Conservation (phyloP, 2,113 vertebrate genomes). For the Diadophis punctatus region DNA sequence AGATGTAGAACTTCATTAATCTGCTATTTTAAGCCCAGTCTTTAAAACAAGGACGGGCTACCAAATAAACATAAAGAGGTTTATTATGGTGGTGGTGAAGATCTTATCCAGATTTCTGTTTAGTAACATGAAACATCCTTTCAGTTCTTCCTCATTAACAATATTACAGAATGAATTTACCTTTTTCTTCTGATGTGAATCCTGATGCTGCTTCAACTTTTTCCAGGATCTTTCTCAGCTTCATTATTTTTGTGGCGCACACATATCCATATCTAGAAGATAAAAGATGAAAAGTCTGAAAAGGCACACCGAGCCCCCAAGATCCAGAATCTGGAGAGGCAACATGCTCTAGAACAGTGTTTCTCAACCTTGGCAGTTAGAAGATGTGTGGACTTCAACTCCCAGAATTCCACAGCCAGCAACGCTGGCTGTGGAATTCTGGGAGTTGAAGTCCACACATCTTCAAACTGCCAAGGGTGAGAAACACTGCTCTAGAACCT, state of each 20-base stretch:
- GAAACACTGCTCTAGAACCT: too few relatives aligned
- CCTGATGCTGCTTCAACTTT: slow-evolving; percentile 97
- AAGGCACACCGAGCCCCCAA: not conserved
- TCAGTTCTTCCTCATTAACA: not conserved
- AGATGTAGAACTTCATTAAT: not conserved
- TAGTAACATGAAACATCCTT: not conserved
- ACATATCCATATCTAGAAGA: slow-evolving; percentile 90
- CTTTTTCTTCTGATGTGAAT: slow-evolving; percentile 99
- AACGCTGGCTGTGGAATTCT: too few relatives aligned
- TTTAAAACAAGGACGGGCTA: not conserved
- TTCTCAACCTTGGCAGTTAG: too few relatives aligned
- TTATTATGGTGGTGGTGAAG: not conserved
- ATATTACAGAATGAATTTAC: slow-evolving; percentile 57
- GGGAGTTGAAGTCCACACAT: too few relatives aligned
- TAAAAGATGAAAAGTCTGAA: not conserved
- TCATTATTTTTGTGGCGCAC: slow-evolving; percentile 98
- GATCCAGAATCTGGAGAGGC: not conserved
- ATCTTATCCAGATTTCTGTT: not conserved
- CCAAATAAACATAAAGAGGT: not conserved
- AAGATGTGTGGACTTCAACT: too few relatives aligned
- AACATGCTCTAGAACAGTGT: fast-evolving
- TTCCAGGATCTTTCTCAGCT: slow-evolving; percentile 94
- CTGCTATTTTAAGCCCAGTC: not conserved
- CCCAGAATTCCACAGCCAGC: too few relatives aligned
- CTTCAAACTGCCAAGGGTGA: too few relatives aligned